These are phyloP conservation scores for Aulostomus chinensis DNA, from an alignment of 2,797 vertebrate genomes.

Conservation along the genomic window DNA sequence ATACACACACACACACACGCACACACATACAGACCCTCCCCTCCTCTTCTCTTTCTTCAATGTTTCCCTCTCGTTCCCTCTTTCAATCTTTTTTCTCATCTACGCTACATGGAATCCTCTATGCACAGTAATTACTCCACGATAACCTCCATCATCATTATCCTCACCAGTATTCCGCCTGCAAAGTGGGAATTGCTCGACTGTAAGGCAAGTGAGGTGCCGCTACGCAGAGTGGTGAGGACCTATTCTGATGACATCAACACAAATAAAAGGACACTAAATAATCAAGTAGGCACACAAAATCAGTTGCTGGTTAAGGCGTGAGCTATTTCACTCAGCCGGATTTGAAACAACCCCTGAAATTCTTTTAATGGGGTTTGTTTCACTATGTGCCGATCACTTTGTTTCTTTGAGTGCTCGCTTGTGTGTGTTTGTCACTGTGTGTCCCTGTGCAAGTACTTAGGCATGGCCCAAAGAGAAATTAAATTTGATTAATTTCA, in stretches of 20 bases:
- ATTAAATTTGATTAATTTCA: conserved; percentile 80
- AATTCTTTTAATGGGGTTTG: conserved; percentile 73
- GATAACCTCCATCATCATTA: conserved; percentile 77
- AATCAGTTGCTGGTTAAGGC: conserved; percentile 50
- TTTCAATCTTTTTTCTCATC: conserved; percentile 71
- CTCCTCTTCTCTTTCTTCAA: conserved; percentile 13
- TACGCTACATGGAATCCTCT: conserved; percentile 66
- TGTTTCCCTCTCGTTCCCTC: conserved; percentile 54
- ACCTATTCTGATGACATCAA: conserved; percentile 57
- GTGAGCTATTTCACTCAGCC: conserved; percentile 50
- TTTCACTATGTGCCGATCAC: conserved; percentile 43
- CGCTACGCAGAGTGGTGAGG: conserved; percentile 12
- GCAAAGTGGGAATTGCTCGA: conserved; percentile 45
- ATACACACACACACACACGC: neutral
- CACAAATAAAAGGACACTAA: conserved; percentile 37
- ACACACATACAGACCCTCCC: neutral
- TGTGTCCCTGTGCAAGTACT: conserved; percentile 59
- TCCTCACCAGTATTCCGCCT: conserved; percentile 57
- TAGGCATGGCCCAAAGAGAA: conserved; percentile 70
- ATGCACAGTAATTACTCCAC: conserved; percentile 73
- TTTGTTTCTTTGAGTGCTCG: conserved; percentile 37
- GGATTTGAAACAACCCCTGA: conserved; percentile 65
- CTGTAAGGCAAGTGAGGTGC: conserved; percentile 52
- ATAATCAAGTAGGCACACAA: conserved; percentile 50
- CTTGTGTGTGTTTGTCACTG: conserved; percentile 47